A percentile compares a stretch with the other conserved stretches of the same genome.
These are phyloP conservation scores for Spondyliosoma cantharus DNA, from an alignment of 2,797 vertebrate genomes.

Conservation along the genomic window DNA sequence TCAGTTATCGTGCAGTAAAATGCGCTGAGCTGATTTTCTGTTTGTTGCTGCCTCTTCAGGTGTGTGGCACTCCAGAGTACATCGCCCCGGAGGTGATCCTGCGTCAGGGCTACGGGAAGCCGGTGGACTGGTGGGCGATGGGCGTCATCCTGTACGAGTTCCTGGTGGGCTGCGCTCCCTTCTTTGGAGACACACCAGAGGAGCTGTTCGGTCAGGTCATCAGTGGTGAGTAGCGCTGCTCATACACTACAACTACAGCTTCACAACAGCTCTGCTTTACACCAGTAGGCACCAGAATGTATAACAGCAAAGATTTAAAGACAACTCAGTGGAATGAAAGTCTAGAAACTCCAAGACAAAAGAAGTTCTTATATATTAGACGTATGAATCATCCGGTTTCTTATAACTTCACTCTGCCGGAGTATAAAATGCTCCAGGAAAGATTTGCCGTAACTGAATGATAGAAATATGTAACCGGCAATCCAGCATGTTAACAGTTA, in stretches of 20 bases:
- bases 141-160: slow-evolving; percentile 97
- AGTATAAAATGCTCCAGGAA: too few species aligned
- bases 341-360: too few species aligned
- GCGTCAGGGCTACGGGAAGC: slow-evolving; percentile 97
- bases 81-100: slow-evolving; percentile 97
- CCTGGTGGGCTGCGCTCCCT: slow-evolving; percentile 94
- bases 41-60: slow-evolving; percentile 77
- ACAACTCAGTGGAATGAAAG: too few species aligned
- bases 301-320: too few species aligned
- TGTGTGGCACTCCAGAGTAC: slow-evolving; percentile 97
- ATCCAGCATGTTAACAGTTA: too few species aligned
- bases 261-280: not conserved
- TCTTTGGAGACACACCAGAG: slow-evolving; percentile 97
- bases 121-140: slow-evolving; percentile 99
- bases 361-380: too few species aligned
- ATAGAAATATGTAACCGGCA: too few species aligned
- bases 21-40: not conserved
- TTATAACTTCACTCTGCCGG: too few species aligned
- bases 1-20: not conserved
- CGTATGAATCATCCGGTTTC: too few species aligned
- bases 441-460: too few species aligned
- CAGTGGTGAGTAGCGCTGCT: slow-evolving; percentile 88
- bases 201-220: slow-evolving; percentile 98
- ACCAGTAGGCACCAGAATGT: too few species aligned
- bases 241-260: not conserved